These are phyloP conservation scores for Sitophilus oryzae DNA, from an alignment of 1,140 invertebrate species.

Conservation along the genomic window DNA sequence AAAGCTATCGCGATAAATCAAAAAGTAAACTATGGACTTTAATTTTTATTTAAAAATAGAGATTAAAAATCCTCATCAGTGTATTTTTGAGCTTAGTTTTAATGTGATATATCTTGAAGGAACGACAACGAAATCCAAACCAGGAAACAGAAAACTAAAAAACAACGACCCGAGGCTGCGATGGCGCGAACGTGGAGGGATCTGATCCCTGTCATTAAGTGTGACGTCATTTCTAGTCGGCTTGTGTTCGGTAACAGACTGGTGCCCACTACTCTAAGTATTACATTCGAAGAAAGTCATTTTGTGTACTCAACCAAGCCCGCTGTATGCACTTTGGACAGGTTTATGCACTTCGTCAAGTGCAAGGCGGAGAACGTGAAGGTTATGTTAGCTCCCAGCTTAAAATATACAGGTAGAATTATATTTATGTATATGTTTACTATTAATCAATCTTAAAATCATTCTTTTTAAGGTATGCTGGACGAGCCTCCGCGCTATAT, in stretches of 20 bases:
- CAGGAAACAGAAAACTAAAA: constrained; percentile 47
- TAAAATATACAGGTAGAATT: constrained; percentile 71
- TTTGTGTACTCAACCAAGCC: constrained; percentile 94
- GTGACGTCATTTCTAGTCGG: constrained; percentile 84
- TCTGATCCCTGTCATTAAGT: constrained; percentile 93
- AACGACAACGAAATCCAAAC: constrained; percentile 25
- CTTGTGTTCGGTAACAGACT: constrained; percentile 95
- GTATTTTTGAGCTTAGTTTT: neutral
- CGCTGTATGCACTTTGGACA: constrained; percentile 84
- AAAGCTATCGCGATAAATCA: too few species aligned
- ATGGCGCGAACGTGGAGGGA: constrained; percentile 88
- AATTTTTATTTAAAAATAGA: too few species aligned
- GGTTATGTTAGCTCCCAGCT: constrained; percentile 87
- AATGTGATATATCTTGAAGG: constrained; percentile 11
- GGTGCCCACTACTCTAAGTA: constrained; percentile 86
- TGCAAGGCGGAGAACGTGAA: constrained; percentile 85
- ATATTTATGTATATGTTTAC: neutral
- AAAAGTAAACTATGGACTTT: too few species aligned
- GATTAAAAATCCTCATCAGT: too few species aligned
- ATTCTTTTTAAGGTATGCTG: constrained; percentile 54
- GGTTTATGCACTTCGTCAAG: constrained; percentile 95
- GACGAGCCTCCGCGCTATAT: constrained; percentile 96
- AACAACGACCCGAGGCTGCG: constrained; percentile 65
- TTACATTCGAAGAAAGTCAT: constrained; percentile 91
- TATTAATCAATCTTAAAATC: neutral